Evolutionary conservation across 2,797 vertebrate species (phyloP).

Genomic region (Meda fulgida): DNA sequence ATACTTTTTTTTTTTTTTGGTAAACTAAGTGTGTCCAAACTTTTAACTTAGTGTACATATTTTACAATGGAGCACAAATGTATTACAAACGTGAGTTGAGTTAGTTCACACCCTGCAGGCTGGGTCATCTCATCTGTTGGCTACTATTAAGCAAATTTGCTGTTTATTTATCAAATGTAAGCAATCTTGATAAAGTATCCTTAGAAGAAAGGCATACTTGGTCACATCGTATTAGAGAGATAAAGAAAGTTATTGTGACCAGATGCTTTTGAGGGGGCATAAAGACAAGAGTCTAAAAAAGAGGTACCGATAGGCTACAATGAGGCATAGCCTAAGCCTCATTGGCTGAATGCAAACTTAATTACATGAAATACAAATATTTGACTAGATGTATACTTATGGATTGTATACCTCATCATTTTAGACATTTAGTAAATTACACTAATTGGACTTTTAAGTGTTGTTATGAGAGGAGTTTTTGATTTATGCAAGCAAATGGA

Average conservation of each 20-base stretch:
- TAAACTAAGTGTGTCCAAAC: not conserved
- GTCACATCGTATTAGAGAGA: not conserved
- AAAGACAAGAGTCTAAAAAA: not conserved
- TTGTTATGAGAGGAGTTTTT: not conserved
- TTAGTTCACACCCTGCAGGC: not conserved
- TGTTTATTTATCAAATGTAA: conserved; percentile 4
- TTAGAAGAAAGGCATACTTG: conserved; percentile 12
- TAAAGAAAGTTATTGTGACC: not conserved
- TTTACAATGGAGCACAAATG: not conserved
- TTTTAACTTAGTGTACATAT: not conserved
- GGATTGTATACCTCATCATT: not conserved
- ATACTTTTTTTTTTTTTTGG: not conserved
- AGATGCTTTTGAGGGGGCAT: not conserved
- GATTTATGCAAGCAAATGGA: not conserved
- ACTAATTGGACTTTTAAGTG: not conserved
- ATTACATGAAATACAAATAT: not conserved
- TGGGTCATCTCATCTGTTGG: not conserved
- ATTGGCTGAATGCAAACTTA: not conserved
- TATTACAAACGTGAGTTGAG: not conserved
- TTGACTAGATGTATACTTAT: not conserved
- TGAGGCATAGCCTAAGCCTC: not conserved
- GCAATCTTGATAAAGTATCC: conserved; percentile 48
- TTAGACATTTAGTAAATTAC: not conserved
- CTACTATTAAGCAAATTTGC: conserved; percentile 45
- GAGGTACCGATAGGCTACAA: not conserved